Percentiles rank a stretch among this genome's conserved stretches.
Conservation (phyloP, 2,797 vertebrate genomes). For the Anabas testudineus region DNA sequence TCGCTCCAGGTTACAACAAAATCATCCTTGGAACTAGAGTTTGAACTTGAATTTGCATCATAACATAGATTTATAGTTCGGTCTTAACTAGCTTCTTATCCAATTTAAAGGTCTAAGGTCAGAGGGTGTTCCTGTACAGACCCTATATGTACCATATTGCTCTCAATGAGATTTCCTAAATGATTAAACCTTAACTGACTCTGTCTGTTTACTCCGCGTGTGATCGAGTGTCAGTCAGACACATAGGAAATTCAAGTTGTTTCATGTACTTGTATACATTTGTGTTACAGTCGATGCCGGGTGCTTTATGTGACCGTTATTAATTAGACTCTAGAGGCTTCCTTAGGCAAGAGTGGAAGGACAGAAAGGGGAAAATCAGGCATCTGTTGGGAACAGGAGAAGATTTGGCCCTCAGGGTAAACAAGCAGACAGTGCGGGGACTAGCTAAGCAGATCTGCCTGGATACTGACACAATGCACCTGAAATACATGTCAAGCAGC, state of each 20-base stretch:
- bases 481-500: constrained; percentile 51
- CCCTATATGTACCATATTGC: too few species aligned
- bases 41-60: constrained; percentile 2
- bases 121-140: too few species aligned
- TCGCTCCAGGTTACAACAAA: constrained; percentile 36
- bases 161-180: too few species aligned
- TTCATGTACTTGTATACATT: constrained; percentile 1
- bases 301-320: constrained; percentile 16
- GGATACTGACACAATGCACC: constrained; percentile 69
- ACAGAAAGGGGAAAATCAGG: constrained; percentile 30
- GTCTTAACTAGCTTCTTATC: too few species aligned
- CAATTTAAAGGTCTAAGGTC: too few species aligned
- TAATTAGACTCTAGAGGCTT: constrained; percentile 28
- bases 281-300: constrained; percentile 9
- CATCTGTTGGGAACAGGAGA: constrained; percentile 57
- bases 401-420: constrained; percentile 54
- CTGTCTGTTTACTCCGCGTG: constrained; percentile 4
- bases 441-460: constrained; percentile 66
- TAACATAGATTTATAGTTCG: constrained; percentile 45
- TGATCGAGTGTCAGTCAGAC: not conserved
- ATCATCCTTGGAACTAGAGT: constrained; percentile 26
- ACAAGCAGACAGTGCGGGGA: constrained; percentile 35
- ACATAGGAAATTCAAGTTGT: not conserved
- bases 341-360: constrained; percentile 21
- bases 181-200: too few species aligned